phyloP scores from a whole-genome alignment of 1,140 invertebrate species.

The Drosophila biarmipes region DNA sequence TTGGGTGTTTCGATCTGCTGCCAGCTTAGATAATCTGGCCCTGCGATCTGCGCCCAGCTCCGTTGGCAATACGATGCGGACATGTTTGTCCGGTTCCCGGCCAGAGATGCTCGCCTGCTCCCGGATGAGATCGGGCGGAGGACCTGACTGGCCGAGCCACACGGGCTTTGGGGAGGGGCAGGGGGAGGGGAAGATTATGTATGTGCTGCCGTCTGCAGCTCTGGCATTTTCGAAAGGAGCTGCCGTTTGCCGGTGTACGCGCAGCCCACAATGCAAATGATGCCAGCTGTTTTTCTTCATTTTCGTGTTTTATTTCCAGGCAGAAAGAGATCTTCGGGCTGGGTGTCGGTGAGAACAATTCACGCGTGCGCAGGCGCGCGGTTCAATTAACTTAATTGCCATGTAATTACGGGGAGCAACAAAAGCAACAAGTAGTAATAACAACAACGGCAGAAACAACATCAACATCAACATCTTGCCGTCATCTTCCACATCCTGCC shows the following conservation, averaged over 20 bases:
- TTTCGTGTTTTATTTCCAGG: background rate
- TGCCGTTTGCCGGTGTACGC: constrained; percentile 38
- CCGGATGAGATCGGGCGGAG: background rate
- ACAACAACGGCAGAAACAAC: constrained; percentile 28
- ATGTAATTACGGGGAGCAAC: constrained; percentile 77
- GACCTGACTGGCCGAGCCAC: constrained; percentile 17
- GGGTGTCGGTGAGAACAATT: constrained; percentile 39
- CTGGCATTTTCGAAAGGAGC: constrained; percentile 52
- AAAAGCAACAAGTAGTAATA: constrained; percentile 29
- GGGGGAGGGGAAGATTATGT: too few relatives aligned
- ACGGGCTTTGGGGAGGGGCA: constrained; percentile 13
- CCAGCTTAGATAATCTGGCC: constrained; percentile 35
- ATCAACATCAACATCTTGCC: constrained; percentile 57
- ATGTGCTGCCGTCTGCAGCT: constrained; percentile 33
- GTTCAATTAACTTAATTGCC: constrained; percentile 84
- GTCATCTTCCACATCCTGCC: constrained; percentile 60
- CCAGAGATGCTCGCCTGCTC: constrained; percentile 13
- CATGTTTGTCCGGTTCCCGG: constrained; percentile 33
- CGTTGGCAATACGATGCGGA: constrained; percentile 40
- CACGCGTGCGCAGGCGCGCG: constrained; percentile 76
- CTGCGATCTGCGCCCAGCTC: constrained; percentile 20
- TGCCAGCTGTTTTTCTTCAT: constrained; percentile 16
- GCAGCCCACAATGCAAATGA: constrained; percentile 41
- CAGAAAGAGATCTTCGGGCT: background rate
- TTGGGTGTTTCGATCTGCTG: constrained; percentile 1